Conservation (phyloP, 2,888 invertebrate genomes). For the Nomada lathburiana region DNA sequence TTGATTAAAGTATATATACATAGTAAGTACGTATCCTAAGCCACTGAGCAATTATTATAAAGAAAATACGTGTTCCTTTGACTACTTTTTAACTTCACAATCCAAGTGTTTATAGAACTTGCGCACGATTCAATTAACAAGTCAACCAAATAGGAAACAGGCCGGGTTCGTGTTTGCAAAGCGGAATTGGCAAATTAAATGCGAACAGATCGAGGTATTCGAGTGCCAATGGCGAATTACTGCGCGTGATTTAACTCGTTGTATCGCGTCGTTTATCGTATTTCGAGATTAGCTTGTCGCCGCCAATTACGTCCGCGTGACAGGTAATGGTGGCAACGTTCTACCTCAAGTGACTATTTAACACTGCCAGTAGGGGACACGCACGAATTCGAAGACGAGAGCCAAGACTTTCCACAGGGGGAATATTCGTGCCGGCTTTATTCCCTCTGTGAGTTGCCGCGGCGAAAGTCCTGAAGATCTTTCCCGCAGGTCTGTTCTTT, state of each 20-base stretch:
- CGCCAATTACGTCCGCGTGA: slow-evolving; percentile 50
- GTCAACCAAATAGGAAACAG: slow-evolving; percentile 4
- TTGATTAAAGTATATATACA: no score
- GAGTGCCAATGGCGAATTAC: slow-evolving; percentile 41
- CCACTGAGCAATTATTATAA: no score
- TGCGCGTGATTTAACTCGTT: slow-evolving; percentile 55
- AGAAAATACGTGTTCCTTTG: not conserved
- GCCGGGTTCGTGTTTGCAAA: not conserved
- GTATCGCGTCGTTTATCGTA: slow-evolving; percentile 62
- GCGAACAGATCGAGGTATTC: slow-evolving; percentile 24
- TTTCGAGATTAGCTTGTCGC: slow-evolving; percentile 68
- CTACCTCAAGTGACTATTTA: slow-evolving; percentile 40
- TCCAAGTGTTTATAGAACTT: no score
- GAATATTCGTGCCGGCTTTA: slow-evolving; percentile 36
- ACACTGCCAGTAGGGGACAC: slow-evolving; percentile 6
- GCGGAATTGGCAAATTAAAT: slow-evolving; percentile 24
- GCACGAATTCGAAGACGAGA: slow-evolving; percentile 24
- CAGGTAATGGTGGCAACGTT: slow-evolving; percentile 23
- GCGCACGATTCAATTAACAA: slow-evolving; percentile 19
- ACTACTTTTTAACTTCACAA: not conserved
- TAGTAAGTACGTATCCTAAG: no score
- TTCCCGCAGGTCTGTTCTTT: slow-evolving; percentile 56
- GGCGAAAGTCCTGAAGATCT: slow-evolving; percentile 63
- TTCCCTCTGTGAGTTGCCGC: slow-evolving; percentile 6
- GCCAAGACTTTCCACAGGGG: slow-evolving; percentile 31